Evolutionary conservation across 2,797 vertebrate genomes (phyloP).

Genomic region (Pangasius djambal): DNA sequence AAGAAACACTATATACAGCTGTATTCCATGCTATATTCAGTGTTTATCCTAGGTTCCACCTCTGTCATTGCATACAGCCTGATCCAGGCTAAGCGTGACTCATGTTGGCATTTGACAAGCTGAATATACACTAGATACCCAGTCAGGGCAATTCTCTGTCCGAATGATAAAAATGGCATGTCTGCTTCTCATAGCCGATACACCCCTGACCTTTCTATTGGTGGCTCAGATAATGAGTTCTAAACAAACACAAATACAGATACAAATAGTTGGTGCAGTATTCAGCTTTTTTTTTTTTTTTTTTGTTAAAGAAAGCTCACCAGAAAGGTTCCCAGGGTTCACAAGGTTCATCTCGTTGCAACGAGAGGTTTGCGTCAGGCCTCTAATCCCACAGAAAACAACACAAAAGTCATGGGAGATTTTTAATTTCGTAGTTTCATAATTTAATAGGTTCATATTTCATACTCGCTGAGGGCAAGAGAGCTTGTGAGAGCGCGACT

Average conservation of each 20-base stretch:
- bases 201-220: not conserved
- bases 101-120: conserved; percentile 19
- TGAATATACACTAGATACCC: conserved; percentile 15
- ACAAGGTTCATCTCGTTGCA: not conserved
- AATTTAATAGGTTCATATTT: not conserved
- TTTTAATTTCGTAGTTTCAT: not conserved
- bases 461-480: too few relatives aligned
- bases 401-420: not conserved
- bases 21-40: not conserved
- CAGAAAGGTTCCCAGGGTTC: not conserved
- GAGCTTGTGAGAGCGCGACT: not conserved
- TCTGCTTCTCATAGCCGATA: not conserved
- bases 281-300: not conserved
- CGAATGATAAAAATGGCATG: not conserved
- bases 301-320: not conserved
- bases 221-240: not conserved
- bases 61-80: not conserved
- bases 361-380: not conserved
- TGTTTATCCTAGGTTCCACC: not conserved
- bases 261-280: not conserved
- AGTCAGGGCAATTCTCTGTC: not conserved
- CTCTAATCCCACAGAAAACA: not conserved
- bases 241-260: not conserved
- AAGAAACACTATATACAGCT: not conserved
- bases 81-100: not conserved